Base-by-base conservation (phyloP, 2,797 vertebrate genomes). In the Bradypodion pumilum region DNA sequence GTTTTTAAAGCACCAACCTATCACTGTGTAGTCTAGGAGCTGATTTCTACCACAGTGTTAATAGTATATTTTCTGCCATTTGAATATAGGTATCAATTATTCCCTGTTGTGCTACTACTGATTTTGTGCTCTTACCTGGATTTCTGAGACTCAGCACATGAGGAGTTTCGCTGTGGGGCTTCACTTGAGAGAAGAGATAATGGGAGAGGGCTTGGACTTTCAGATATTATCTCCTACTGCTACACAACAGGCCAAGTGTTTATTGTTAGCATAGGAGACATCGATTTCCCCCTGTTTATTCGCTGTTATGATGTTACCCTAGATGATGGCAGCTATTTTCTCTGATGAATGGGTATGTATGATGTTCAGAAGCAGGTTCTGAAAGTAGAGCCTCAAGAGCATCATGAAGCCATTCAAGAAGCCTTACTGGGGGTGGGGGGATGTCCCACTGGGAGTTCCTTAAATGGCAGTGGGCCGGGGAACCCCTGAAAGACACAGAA, bases 301-400 rank as follows among this genome's bases (percentile, higher is more conserved):
- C 85, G 91, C 35, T 92, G 80, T 93, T 92, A 91, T 84, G 89
- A 87, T 84, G 66, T 91, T 91, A 92, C 91, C 83, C 77, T 3
- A 29, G 86, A 84, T 82, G 81, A 80, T 79, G 44, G 52, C 88
- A 74, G 89, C 91, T 89, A 89, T 89, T 91, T 80, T 42, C 62
- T 88, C 88, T 92, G 88, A 93, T 92, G 73, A 89, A 87, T 90
- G 66, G 46, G 84, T 66, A 74, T 88, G 70, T 0, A 2, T 76
- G 83, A n/a, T n/a, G n/a, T n/a, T n/a, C n/a, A n/a, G n/a, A n/a
- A n/a, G n/a, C n/a, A n/a, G n/a, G n/a, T n/a, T n/a, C n/a, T n/a
- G n/a, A n/a, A n/a, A n/a, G n/a, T n/a, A n/a, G n/a, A n/a, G n/a
- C n/a, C n/a, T n/a, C n/a, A n/a, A n/a, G n/a, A n/a, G n/a, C n/a